phyloP scores from a whole-genome alignment of 53 echinoderm and acorn worm species.

The Hippasteria phrygiana region DNA sequence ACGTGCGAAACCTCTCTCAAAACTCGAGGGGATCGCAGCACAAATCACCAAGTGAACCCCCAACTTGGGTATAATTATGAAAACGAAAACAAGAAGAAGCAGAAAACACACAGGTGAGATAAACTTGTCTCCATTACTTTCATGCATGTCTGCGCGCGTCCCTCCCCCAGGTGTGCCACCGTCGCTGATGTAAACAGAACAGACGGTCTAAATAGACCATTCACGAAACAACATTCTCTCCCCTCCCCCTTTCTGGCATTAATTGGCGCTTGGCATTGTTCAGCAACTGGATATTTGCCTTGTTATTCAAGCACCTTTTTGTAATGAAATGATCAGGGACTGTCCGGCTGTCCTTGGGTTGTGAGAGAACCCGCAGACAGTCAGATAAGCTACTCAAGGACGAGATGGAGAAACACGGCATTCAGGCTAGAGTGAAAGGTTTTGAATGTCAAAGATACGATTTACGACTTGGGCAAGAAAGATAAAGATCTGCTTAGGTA shows the following conservation, averaged over 20 bases:
- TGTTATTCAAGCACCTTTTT: slow-evolving; percentile 1
- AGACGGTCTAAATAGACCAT: neutral
- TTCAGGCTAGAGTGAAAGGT: too few species aligned
- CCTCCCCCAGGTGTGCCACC: slow-evolving; percentile 13
- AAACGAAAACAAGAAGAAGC: too few species aligned
- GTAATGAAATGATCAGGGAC: slow-evolving; percentile 4
- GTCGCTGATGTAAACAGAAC: neutral
- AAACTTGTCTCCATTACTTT: too few species aligned
- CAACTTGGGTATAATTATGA: too few species aligned
- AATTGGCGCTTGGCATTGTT: slow-evolving; percentile 48
- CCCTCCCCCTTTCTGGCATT: slow-evolving; percentile 1
- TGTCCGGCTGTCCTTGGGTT: slow-evolving; percentile 18
- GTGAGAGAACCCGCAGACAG: neutral
- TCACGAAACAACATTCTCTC: neutral
- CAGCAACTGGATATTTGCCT: neutral
- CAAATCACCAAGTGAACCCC: too few species aligned
- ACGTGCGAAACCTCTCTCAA: too few species aligned
- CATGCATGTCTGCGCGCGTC: neutral
- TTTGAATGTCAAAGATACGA: too few species aligned
- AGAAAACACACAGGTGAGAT: too few species aligned
- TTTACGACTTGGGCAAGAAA: too few species aligned
- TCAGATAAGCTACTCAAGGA: neutral
- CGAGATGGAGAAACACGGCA: too few species aligned
- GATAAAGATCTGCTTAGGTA: too few species aligned
- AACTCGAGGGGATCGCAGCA: too few species aligned